phyloP scores from a whole-genome alignment of 2,113 vertebrate species.

The Smithornis capensis region DNA sequence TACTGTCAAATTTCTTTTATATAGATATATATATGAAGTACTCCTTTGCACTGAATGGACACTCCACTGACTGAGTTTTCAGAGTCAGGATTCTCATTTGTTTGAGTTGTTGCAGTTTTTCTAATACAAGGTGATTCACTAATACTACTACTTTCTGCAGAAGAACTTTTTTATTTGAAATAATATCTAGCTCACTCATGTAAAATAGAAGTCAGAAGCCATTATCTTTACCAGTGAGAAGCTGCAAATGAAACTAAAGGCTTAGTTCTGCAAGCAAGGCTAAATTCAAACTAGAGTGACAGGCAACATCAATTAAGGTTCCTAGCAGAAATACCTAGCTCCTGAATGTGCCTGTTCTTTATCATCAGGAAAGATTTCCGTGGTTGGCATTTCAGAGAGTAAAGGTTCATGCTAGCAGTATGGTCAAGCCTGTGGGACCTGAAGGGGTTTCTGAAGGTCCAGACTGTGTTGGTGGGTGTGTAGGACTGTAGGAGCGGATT shows the following conservation, averaged over 20 bases:
- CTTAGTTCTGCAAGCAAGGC: not conserved
- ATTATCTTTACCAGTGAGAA: not conserved
- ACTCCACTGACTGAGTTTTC: slow-evolving; percentile 2
- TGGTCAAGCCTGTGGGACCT: not conserved
- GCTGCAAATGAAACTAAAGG: not conserved
- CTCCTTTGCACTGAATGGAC: slow-evolving; percentile 7
- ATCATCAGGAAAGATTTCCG: not conserved
- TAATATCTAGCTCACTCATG: not conserved
- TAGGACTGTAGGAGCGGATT: not conserved
- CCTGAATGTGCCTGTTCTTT: not conserved
- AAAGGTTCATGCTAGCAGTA: not conserved
- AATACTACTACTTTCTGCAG: not conserved
- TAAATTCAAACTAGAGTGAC: not conserved
- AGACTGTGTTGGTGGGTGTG: not conserved
- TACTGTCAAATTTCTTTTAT: slow-evolving; percentile 27
- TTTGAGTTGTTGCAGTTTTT: slow-evolving; percentile 29
- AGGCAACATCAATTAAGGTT: not conserved
- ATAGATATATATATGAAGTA: not conserved
- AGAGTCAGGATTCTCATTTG: not conserved
- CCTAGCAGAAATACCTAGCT: not conserved
- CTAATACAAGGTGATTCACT: not conserved
- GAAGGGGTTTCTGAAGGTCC: not conserved
- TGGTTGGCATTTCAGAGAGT: not conserved
- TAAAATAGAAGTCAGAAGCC: not conserved
- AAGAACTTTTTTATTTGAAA: not conserved